Conservation (phyloP, 2,113 vertebrate species). For the Ondatra zibethicus region DNA sequence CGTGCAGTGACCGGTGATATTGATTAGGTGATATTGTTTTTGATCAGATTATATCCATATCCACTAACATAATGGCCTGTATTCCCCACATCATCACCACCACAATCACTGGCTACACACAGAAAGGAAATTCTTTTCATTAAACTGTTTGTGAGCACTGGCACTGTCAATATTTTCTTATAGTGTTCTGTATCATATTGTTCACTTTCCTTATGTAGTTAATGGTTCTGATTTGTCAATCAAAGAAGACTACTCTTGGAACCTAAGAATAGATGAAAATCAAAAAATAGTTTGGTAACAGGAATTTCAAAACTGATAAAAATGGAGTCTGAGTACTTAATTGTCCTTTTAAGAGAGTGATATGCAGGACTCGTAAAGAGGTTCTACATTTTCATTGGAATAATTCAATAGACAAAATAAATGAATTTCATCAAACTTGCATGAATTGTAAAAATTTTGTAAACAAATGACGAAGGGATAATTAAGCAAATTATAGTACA, state of each 20-base stretch:
- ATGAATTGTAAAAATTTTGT: neutral
- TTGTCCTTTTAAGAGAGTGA: neutral
- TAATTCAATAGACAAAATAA: neutral
- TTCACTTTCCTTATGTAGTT: neutral
- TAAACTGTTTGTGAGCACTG: neutral
- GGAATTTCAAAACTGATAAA: neutral
- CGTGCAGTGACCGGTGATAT: neutral
- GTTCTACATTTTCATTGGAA: neutral
- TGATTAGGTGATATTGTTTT: too few relatives aligned
- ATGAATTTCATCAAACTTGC: neutral
- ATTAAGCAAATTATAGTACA: conserved; percentile 5
- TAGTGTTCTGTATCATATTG: neutral
- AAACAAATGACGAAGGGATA: neutral
- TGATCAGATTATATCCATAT: neutral
- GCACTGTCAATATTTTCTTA: neutral
- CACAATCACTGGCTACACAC: accelerated
- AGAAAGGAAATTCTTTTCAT: neutral
- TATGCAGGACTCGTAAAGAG: neutral
- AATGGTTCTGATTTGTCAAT: neutral
- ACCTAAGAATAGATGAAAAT: neutral
- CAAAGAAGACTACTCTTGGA: neutral
- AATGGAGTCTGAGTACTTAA: neutral
- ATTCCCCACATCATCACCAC: neutral
- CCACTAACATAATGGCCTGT: neutral
- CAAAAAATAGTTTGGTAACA: neutral